Base-by-base conservation (phyloP, 2,113 vertebrate species). In the Speoplatyrhinus poulsoni region DNA sequence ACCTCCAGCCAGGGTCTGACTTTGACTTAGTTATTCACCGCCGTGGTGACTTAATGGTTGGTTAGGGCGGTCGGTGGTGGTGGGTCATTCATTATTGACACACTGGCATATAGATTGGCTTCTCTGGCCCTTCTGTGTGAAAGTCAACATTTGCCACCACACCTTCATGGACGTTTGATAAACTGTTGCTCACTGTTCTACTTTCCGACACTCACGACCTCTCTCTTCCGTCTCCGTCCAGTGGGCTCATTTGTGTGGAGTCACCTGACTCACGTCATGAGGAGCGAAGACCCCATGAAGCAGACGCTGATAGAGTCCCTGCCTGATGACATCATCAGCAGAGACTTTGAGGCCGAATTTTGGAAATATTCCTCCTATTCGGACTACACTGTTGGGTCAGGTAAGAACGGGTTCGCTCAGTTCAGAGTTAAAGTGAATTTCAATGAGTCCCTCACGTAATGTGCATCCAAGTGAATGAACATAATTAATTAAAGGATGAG, bases 181-280 rank as follows among this genome's bases (percentile, higher is more conserved):
- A 6, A 41, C 7, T 41, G 36, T 41, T 16, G 17, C 3, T n/a
- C 41, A 1, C 32, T 16, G 3, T 55, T 54, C 17, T 46, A 6
- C 80, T 0, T 62, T 66, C 57, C 55, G 9, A 11, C 19, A 17
- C 55, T 41, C 36, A 26, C 2, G 26, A 26, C 26, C 26, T 26
- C 13, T 12, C 53, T 57, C 6, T 46, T 16, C 15, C 10, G 19
- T 70, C 59, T 73, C 9, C 49, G 49, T 61, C 3, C 54, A 98
- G 96, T 97, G 84, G 95, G 95, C 16, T 93, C 96, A 15, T 97
- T 93, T 74, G 95, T 97, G 55, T 95, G 95, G 95, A 95, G 93
- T 80, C 95, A 96, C 69, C 88, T 96, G 13, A 91, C 93, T 54
- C 93, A 93, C 72, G 76, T 98, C 46, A 79, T 95, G 75, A 93